Evolutionary conservation across 2,888 invertebrate species (phyloP).

Genomic region (Eutolmus rufibarbis): DNA sequence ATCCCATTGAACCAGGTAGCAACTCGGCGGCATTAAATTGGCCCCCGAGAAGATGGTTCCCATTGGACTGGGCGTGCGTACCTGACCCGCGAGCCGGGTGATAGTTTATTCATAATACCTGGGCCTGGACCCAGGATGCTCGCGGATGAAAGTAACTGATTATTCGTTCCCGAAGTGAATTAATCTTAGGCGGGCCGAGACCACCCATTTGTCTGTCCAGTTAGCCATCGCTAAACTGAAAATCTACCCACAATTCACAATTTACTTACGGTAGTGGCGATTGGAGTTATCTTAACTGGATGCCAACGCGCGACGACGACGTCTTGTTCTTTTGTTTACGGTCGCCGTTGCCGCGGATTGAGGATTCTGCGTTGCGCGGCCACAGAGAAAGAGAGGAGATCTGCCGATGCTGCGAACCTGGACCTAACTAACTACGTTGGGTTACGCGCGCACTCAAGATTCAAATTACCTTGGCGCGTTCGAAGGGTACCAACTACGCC

Average conservation of each 20-base stretch:
- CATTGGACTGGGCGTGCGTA: background rate
- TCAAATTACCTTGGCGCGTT: constrained; percentile 5
- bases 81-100: background rate
- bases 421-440: background rate
- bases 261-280: constrained; percentile 30
- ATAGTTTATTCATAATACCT: background rate
- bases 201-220: constrained; percentile 42
- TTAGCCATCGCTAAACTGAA: constrained; percentile 21
- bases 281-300: constrained; percentile 14
- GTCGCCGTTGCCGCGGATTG: background rate
- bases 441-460: constrained; percentile 10
- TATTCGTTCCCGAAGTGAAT: constrained; percentile 43
- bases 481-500: background rate
- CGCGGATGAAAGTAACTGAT: constrained; percentile 37
- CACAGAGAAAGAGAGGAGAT: background rate
- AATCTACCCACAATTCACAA: constrained; percentile 28
- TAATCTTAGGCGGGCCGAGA: constrained; percentile 38
- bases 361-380: background rate
- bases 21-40: background rate
- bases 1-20: background rate
- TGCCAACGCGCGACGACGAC: background rate
- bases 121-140: background rate
- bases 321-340: constrained; percentile 26
- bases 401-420: background rate
- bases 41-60: background rate